These are phyloP conservation scores for Villa cingulata DNA, from an alignment of 2,888 invertebrate species.

Conservation along the genomic window DNA sequence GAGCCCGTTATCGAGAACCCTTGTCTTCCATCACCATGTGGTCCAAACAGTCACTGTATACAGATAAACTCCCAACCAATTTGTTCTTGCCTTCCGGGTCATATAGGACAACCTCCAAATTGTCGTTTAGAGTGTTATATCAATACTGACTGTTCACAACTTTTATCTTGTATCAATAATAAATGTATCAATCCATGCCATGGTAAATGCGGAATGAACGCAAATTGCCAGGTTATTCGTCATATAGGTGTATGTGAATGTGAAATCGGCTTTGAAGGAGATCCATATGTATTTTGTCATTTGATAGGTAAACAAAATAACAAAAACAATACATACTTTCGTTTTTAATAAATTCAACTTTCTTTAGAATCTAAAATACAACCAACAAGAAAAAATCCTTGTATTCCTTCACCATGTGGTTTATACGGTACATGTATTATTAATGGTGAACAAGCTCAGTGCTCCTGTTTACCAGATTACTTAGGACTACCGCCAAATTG, in stretches of 20 bases:
- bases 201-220: constrained; percentile 56
- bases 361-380: constrained; percentile 10
- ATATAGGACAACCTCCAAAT: constrained; percentile 54
- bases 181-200: constrained; percentile 64
- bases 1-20: constrained; percentile 40
- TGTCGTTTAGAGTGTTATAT: constrained; percentile 59
- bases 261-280: constrained; percentile 50
- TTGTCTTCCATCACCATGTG: constrained; percentile 57
- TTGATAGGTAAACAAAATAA: constrained; percentile 27
- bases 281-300: constrained; percentile 52
- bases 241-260: constrained; percentile 69
- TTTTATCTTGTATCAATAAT: constrained; percentile 52
- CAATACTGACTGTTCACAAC: constrained; percentile 54
- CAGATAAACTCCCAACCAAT: constrained; percentile 47
- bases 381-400: constrained; percentile 39
- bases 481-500: constrained; percentile 59
- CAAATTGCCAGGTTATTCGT: constrained; percentile 58
- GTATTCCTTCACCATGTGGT: constrained; percentile 65
- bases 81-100: constrained; percentile 50
- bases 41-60: constrained; percentile 53
- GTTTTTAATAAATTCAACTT: not conserved
- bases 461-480: constrained; percentile 53
- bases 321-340: not conserved
- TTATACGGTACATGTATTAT: constrained; percentile 58
- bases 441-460: constrained; percentile 45